A percentile compares a stretch with the other conserved stretches of the same genome.
These are phyloP conservation scores for Brachionus rubens DNA, from an alignment of 1,140 invertebrate genomes.

Conservation along the genomic window DNA sequence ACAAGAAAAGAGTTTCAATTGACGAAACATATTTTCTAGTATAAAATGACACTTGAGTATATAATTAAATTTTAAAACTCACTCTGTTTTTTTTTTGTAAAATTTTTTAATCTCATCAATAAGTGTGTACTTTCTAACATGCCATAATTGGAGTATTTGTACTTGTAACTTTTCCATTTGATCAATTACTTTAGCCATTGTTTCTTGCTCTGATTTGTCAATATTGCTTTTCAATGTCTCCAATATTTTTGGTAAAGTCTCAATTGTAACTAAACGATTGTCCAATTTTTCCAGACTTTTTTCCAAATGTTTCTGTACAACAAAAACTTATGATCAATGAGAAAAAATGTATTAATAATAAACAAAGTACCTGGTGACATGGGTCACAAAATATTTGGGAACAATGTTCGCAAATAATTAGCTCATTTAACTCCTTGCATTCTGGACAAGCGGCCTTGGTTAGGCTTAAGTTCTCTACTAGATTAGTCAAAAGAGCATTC, in stretches of 20 bases:
- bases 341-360: neutral
- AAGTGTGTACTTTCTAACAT: neutral
- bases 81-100: conserved; percentile 14
- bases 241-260: conserved; percentile 1
- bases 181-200: neutral
- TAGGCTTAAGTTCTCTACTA: neutral
- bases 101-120: conserved; percentile 5
- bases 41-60: neutral
- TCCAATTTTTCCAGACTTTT: conserved; percentile 13
- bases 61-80: neutral
- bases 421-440: neutral
- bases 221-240: conserved; percentile 3
- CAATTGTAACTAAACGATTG: conserved; percentile 10
- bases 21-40: no score
- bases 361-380: neutral
- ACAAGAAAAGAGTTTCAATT: no score
- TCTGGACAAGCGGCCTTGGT: conserved; percentile 14
- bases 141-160: conserved; percentile 10
- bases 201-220: neutral
- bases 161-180: conserved; percentile 11
- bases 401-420: conserved; percentile 24
- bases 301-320: neutral
- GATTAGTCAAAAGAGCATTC: neutral
- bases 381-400: conserved; percentile 15
- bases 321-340: neutral